phyloP scores from a whole-genome alignment of 2,888 invertebrate genomes.

The Drosophila mettleri region DNA sequence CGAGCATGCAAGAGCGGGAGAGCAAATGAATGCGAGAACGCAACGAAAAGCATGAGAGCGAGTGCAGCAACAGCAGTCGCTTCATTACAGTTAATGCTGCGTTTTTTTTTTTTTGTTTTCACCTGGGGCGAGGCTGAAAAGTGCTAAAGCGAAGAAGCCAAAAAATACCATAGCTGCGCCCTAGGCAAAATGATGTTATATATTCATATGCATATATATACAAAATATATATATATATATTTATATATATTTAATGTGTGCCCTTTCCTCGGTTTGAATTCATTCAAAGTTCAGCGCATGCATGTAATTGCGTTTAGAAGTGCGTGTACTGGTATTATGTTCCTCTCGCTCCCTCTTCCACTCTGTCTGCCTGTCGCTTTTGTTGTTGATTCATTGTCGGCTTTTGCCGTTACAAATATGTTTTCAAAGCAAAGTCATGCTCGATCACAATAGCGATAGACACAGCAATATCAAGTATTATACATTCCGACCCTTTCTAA shows the following conservation, averaged over 20 bases:
- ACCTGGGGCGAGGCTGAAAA: slow-evolving; percentile 55
- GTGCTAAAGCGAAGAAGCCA: slow-evolving; percentile 39
- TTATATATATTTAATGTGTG: slow-evolving; percentile 3
- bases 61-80: slow-evolving; percentile 50
- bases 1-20: slow-evolving; percentile 24
- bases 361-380: slow-evolving; percentile 33
- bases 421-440: slow-evolving; percentile 79
- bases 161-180: slow-evolving; percentile 34
- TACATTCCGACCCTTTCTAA: slow-evolving; percentile 61
- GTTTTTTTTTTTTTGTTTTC: slow-evolving; percentile 37
- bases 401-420: slow-evolving; percentile 77
- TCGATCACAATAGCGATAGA: slow-evolving; percentile 65
- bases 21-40: slow-evolving; percentile 37
- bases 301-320: slow-evolving; percentile 76
- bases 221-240: slow-evolving; percentile 3
- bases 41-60: slow-evolving; percentile 36
- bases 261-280: slow-evolving; percentile 40
- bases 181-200: slow-evolving; percentile 33
- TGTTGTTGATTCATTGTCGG: slow-evolving; percentile 64
- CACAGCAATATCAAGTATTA: slow-evolving; percentile 25
- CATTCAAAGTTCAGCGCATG: slow-evolving; percentile 58
- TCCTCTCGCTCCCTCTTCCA: slow-evolving; percentile 16
- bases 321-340: slow-evolving; percentile 69
- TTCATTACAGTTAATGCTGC: slow-evolving; percentile 30
- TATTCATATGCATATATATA: slow-evolving; percentile 6